Percentiles rank a stretch among this genome's conserved stretches.
phyloP scores from a whole-genome alignment of 2,797 vertebrate species.

The Periophthalmus magnuspinnatus region DNA sequence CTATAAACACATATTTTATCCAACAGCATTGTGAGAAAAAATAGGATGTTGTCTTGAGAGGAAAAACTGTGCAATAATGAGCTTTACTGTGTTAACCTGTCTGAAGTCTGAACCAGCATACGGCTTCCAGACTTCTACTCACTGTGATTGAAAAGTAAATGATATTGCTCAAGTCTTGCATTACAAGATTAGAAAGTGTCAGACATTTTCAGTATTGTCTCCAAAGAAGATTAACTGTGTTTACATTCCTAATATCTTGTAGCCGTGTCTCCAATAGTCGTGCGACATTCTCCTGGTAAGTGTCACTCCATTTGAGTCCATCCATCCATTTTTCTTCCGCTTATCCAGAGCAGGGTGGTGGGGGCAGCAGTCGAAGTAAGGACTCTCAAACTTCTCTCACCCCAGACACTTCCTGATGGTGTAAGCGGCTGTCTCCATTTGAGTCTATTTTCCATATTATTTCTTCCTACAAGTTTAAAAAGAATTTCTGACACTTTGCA shows the following conservation, averaged over 20 bases:
- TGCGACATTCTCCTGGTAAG: not conserved
- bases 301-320: not conserved
- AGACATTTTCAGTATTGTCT: not conserved
- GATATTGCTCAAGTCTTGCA: not conserved
- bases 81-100: too few species aligned
- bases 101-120: too few species aligned
- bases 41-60: too few species aligned
- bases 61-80: too few species aligned
- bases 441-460: constrained; percentile 1
- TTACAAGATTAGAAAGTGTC: not conserved
- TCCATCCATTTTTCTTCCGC: too few species aligned
- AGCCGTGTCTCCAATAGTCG: not conserved
- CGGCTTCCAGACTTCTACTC: too few species aligned
- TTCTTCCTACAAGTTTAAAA: not conserved
- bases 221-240: not conserved
- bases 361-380: too few species aligned
- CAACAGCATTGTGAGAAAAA: too few species aligned
- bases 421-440: not conserved
- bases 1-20: too few species aligned
- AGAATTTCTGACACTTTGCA: not conserved
- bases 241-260: not conserved
- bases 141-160: not conserved
- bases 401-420: too few species aligned
- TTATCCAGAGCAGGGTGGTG: too few species aligned
- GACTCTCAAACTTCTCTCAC: too few species aligned